Base-by-base conservation (phyloP, 2,888 invertebrate genomes). In the Herminia tarsipennalis region DNA sequence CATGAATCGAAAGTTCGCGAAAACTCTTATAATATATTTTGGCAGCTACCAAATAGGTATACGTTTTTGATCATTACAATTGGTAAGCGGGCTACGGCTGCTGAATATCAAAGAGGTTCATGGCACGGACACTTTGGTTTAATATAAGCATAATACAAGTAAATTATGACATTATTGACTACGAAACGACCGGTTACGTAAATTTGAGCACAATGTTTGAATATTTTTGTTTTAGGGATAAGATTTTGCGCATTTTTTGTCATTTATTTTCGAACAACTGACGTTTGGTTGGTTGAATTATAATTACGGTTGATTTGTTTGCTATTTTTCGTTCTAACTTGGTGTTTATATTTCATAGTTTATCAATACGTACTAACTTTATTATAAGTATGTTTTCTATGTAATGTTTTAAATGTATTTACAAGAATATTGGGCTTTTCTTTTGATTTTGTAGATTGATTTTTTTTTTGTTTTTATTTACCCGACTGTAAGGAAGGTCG, bases 81-180 rank as follows among this genome's bases (percentile, higher is more conserved):
- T 56, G 59, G 53, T 63, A 70, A 73, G 56, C 53, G 69, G 59
- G 20, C 9, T 37, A 44, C 50, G 44, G 20, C 41, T 59, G 37
- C 44, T 62, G 71, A 63, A 73, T 74, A 62, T 29, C 49, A 73
- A 70, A 42, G 41, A 41, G 69, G 83, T 79, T 82, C 79, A 78
- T 76, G 59, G 70, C 81, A 79, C 80, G 77, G 78, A 66, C 76
- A 78, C 54, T 65, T 73, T 61, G 55, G 75, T 72, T 76, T 78
- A 70, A 76, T 71, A 70, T 63, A 71, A 64, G 62, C 59, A 66
- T 78, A 72, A 75, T 70, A 71, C 64, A 71, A 63, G 65, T 60
- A 67, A 75, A 77, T 71, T 57, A 56, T 60, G 60, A 60, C 65
- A 67, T 71, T 68, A 60, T 48, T 65, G 66, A 61, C 62, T 61